Evolutionary conservation across 1,140 invertebrate genomes (phyloP).

Genomic region (Scaptodrosophila lebanonensis): DNA sequence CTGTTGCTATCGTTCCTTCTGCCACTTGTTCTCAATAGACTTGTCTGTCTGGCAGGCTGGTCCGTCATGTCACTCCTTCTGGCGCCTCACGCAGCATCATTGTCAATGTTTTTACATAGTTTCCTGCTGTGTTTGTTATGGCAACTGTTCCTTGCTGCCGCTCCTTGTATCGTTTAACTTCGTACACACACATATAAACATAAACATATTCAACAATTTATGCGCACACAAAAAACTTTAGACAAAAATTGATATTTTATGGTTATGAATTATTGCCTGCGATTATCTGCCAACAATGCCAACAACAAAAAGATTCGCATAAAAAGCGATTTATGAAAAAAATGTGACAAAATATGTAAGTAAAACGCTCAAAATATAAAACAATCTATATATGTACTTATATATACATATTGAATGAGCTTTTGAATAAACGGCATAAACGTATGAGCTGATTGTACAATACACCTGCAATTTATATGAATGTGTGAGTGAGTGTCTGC

Average conservation of each 20-base stretch:
- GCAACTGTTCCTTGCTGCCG: conserved; percentile 23
- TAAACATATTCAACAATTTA: conserved; percentile 53
- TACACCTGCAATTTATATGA: conserved; percentile 5
- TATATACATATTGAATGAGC: conserved; percentile 7
- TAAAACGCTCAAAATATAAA: conserved; percentile 16
- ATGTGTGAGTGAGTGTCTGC: no score
- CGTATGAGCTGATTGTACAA: conserved; percentile 1
- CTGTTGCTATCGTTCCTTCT: conserved; percentile 38
- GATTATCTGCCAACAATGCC: conserved; percentile 63
- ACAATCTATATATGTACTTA: background rate
- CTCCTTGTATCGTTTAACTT: background rate
- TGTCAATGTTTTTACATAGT: conserved; percentile 42
- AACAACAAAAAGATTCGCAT: conserved; percentile 24
- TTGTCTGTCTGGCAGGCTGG: conserved; percentile 47
- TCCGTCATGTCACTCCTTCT: conserved; percentile 10
- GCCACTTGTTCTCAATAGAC: conserved; percentile 56
- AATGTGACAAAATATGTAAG: conserved; percentile 1
- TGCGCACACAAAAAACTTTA: conserved; percentile 46
- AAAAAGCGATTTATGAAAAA: conserved; percentile 25
- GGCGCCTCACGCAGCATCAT: conserved; percentile 10
- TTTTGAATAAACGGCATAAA: conserved; percentile 2
- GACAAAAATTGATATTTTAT: conserved; percentile 74
- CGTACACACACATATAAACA: background rate
- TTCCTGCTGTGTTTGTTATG: conserved; percentile 34
- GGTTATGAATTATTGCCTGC: conserved; percentile 67